phyloP scores from a whole-genome alignment of 2,888 invertebrate genomes.

The Calameuta filiformis region DNA sequence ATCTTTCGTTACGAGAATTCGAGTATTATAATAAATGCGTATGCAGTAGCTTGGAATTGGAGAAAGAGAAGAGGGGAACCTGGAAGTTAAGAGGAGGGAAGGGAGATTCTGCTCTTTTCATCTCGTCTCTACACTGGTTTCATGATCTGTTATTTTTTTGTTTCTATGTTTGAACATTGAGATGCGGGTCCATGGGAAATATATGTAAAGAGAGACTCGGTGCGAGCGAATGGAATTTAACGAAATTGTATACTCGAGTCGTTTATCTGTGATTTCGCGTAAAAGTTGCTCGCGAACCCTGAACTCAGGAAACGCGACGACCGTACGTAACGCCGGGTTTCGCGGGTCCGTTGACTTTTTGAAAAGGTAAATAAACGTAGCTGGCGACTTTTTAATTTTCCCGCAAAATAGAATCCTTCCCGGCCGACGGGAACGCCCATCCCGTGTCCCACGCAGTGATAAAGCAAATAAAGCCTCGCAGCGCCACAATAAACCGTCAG shows the following conservation, averaged over 20 bases:
- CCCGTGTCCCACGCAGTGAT: constrained; percentile 61
- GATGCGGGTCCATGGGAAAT: not conserved
- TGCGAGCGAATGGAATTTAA: not conserved
- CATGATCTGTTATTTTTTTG: not conserved
- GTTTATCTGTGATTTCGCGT: not conserved
- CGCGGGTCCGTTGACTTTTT: constrained; percentile 16
- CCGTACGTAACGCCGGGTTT: not conserved
- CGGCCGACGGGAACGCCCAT: constrained; percentile 56
- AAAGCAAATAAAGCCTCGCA: constrained; percentile 62
- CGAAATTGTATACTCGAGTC: not conserved
- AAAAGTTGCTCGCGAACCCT: not conserved
- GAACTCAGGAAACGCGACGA: no score
- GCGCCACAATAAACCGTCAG: constrained; percentile 61
- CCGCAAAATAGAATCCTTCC: constrained; percentile 57
- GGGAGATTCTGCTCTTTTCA: not conserved
- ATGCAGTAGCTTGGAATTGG: constrained; percentile 45
- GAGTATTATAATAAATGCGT: constrained; percentile 59
- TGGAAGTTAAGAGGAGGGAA: not conserved
- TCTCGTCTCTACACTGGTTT: not conserved
- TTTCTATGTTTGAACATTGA: not conserved
- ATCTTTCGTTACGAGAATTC: constrained; percentile 47
- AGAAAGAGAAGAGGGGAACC: not conserved
- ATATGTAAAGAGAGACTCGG: not conserved
- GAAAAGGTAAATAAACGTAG: constrained; percentile 15
- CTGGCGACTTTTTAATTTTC: constrained; percentile 57